phyloP scores from a whole-genome alignment of 2,888 invertebrate genomes.

The Conops quadrifasciatus region DNA sequence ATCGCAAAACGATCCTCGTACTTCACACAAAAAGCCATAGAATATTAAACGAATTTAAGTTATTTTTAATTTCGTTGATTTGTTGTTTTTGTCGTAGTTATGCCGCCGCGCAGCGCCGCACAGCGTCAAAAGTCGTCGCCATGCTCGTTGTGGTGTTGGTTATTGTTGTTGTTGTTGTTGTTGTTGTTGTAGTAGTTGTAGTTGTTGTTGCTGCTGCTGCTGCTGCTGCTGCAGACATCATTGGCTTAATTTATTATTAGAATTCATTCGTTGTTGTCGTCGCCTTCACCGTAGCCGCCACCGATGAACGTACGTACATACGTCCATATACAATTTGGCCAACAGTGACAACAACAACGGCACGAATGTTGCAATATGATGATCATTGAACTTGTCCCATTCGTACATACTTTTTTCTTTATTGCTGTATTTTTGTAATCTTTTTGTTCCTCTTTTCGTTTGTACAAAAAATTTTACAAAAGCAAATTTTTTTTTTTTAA shows the following conservation, averaged over 20 bases:
- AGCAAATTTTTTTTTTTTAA: too few relatives aligned
- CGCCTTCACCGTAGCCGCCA: background rate
- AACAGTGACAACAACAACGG: background rate
- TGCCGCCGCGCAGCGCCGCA: too few relatives aligned
- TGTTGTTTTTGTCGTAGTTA: background rate
- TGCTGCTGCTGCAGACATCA: background rate
- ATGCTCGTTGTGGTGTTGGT: too few relatives aligned
- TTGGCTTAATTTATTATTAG: conserved; percentile 1
- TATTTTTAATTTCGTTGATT: conserved; percentile 14
- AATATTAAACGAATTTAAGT: conserved; percentile 6
- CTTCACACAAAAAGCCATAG: background rate
- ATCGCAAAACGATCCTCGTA: background rate
- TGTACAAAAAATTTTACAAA: background rate
- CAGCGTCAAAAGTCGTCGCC: too few relatives aligned
- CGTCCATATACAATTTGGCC: background rate
- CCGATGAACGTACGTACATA: too few relatives aligned
- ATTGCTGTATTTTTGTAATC: background rate
- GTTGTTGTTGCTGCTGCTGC: background rate
- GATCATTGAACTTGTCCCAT: conserved; percentile 35
- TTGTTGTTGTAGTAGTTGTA: background rate
- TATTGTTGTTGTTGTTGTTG: too few relatives aligned
- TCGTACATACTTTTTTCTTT: conserved; percentile 17
- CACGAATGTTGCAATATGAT: conserved; percentile 18
- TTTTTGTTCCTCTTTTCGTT: background rate
- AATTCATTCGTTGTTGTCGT: background rate